Base-by-base conservation (phyloP, 2,888 invertebrate species). In the Tachystola acroxantha region DNA sequence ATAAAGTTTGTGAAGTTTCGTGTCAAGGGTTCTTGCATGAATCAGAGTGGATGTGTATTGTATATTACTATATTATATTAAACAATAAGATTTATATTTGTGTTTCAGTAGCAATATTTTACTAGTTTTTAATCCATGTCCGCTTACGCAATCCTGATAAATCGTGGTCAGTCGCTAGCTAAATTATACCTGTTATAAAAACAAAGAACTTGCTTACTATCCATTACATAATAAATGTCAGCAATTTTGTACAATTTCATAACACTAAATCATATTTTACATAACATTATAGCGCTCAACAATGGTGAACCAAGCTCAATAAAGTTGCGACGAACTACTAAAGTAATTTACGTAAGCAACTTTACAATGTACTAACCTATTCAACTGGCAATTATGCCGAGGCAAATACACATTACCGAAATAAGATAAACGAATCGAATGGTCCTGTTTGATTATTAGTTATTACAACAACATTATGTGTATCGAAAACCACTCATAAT, bases 341-440 rank as follows among this genome's bases (percentile, higher is more conserved):
- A 47, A 32, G 38, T 33, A 42, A 42, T 42, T 42, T 30, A 16
- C 16, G n/a, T n/a, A n/a, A n/a, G n/a, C n/a, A n/a, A n/a, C n/a
- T n/a, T n/a, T n/a, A n/a, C n/a, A n/a, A n/a, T 34, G 35, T 37
- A 32, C 22, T 9, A 7, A 22, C 22, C 4, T 32, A 37, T 40
- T 40, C 37, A 40, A 39, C 42, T 39, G 33, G 28, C 44, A 51
- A 55, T 53, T 52, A 52, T 46, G 48, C 36, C 34, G 50, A 54
- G 39, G 54, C 57, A 62, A 64, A 56, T 49, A 59, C 54, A 60
- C 52, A 60, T 64, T 62, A 59, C 53, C 36, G 44, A 57, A 60
- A 59, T 63, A 63, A 66, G 62, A 71, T 71, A 70, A 72, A 72
- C 73, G 70, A 66, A 72, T 65, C 63, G 53, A 64, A 70, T 60